Evolutionary conservation across 2,888 invertebrate genomes (phyloP), one percentile per base, ranked within the genome.

Genomic region (Iphiclides podalirius): DNA sequence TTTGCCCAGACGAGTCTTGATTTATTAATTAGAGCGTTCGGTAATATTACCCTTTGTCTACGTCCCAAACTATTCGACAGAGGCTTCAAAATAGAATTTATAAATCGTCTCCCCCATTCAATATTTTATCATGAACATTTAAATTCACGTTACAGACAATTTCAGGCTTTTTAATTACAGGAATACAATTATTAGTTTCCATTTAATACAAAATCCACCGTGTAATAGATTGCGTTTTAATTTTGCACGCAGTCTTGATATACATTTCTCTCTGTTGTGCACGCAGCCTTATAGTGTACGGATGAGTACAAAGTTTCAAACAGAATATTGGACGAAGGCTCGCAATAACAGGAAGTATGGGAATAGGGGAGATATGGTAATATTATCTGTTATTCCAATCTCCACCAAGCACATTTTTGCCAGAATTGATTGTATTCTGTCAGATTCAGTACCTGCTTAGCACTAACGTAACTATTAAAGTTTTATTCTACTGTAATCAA

Each of bases 1-100:
- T 77, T 75, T 76, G 71, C 67, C 63, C 72, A 75, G 75, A 75
- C 78, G 63, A 68, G 63, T 67, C 72, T 63, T 75, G 72, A 73
- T 75, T 76, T 73, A 75, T 77, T 77, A 76, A 78, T 78, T 71
- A 76, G 70, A 55, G 54, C 54, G 62, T 65, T 70, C 66, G 67
- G 62, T 67, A 67, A 67, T 73, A 71, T 67, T 59, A 65, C 64
- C 68, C 68, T 69, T 71, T 70, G 70, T 72, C 67, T 68, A 61
- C 60, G 53, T 53, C 53, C 57, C 57, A 60, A 58, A 62, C 62
- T 57, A 52, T 52, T 53, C 47, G 44, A 36, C 52, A 49, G 52
- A 34, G 39, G 15, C 36, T 23, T 35, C 38, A 52, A 46, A 34
- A 40, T 47, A 33, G 41, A 54, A 47, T 52, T 35, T 47, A 28